Conservation (phyloP, 2,888 invertebrate species). For the Campoplex nolae region DNA sequence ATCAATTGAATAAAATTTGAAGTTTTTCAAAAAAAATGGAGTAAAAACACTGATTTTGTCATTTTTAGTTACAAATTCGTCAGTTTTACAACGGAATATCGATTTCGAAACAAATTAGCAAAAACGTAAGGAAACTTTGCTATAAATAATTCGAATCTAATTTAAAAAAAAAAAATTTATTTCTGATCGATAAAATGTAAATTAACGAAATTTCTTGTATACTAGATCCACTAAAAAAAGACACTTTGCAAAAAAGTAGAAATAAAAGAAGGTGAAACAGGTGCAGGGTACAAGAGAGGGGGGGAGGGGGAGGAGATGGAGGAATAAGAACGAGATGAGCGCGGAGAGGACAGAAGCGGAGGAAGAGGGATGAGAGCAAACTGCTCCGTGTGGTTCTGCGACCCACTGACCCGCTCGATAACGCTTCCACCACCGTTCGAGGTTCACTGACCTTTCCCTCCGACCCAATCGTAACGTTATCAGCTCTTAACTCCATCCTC, state of each 20-base stretch:
- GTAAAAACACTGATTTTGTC: not conserved
- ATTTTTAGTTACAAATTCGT: not conserved
- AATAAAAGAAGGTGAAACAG: conserved; percentile 11
- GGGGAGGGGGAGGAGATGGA: conserved; percentile 8
- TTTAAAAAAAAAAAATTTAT: not conserved
- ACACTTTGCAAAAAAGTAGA: not conserved
- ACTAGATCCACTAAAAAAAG: not conserved
- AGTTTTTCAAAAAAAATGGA: too few species aligned
- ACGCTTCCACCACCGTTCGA: conserved; percentile 78
- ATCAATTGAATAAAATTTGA: too few species aligned
- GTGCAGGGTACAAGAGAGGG: conserved; percentile 2
- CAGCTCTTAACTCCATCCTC: conserved; percentile 25
- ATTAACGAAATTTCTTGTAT: not conserved
- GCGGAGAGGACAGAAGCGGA: conserved; percentile 64
- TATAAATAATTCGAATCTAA: not conserved
- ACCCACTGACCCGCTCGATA: conserved; percentile 88
- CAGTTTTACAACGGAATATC: not conserved
- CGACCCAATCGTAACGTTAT: conserved; percentile 76
- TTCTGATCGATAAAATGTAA: not conserved
- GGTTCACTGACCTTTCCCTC: conserved; percentile 83
- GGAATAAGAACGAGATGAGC: conserved; percentile 56
- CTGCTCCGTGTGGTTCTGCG: conserved; percentile 86
- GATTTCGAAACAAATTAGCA: not conserved
- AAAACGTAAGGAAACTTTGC: not conserved
- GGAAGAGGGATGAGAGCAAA: conserved; percentile 79